Evolutionary conservation across 2,888 invertebrate genomes (phyloP), one percentile per base, ranked within the genome.

Genomic region (Agrochola lychnidis): DNA sequence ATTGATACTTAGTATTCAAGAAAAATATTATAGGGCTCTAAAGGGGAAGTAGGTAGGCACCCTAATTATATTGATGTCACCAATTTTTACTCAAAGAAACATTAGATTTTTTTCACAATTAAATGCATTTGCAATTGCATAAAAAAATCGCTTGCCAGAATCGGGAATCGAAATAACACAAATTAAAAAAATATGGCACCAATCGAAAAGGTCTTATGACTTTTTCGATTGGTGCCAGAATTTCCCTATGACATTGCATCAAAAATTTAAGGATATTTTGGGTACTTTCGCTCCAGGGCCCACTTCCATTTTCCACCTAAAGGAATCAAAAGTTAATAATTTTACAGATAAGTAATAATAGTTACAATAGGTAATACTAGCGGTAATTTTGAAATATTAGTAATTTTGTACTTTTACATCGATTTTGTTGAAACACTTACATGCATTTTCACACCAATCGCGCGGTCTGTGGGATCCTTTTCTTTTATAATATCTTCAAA

Each of bases 391-490:
- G 12, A 16, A 48, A 16, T 16, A 5, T 48, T 48, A 16, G 16
- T 48, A 16, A 48, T 4, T 45, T 45, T 45, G 14, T 25, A 48
- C 5, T 25, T 36, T 48, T 48, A 45, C 36, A 25, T 57, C 3
- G 10, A 45, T 30, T n/a, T 64, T 6, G 12, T 53, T 63, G 12
- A 22, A 12, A 40, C 25, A 81, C 93, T 93, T 91, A 97, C 97
- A 88, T 89, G 90, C 88, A 95, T 95, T 91, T 97, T 95, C 3
- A 97, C 92, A 4, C 97, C 97, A 25, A 97, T 90, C 6, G 92
- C 85, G 69, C 94, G 96, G 9, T 92, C 95, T 0, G 87, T 88
- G 0, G 97, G 97, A 81, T 97, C 97, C 6, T 95, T 94, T 89
- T 97, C 97, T 92, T 91, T 94, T 56, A 90, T 89, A 19, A 94